Percentiles rank a stretch among this genome's conserved stretches.
These are phyloP conservation scores for Trachelus tabidus DNA, from an alignment of 2,888 invertebrate genomes.

Conservation along the genomic window DNA sequence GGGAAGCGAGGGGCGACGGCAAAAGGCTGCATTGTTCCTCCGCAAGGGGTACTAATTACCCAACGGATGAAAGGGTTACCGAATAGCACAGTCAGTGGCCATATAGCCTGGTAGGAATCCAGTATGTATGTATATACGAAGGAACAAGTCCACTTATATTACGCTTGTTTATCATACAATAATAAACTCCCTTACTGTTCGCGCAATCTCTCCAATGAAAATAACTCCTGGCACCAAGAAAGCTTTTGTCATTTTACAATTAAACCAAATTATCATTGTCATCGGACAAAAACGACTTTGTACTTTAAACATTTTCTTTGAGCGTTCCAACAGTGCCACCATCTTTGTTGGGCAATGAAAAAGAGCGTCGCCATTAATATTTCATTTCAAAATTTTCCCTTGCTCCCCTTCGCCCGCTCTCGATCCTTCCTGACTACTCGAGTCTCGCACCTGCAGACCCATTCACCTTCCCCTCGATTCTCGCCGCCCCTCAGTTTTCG, in stretches of 20 bases:
- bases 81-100: neutral
- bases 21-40: neutral
- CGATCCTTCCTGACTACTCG: neutral
- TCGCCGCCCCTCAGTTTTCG: neutral
- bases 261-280: slow-evolving; percentile 22
- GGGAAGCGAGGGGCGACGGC: neutral
- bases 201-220: slow-evolving; percentile 9
- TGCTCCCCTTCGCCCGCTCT: neutral
- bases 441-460: neutral
- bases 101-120: neutral
- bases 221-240: slow-evolving; percentile 17
- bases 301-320: neutral
- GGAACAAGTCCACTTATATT: neutral
- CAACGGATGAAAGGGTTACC: neutral
- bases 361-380: slow-evolving; percentile 14
- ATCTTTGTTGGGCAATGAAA: slow-evolving; percentile 8
- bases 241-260: slow-evolving; percentile 25
- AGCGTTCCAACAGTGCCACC: neutral
- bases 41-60: neutral
- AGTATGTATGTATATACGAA: neutral
- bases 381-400: slow-evolving; percentile 19
- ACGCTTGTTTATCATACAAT: slow-evolving; percentile 18
- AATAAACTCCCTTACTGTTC: slow-evolving; percentile 16
- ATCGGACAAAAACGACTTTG: neutral
- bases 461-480: neutral